A percentile compares a stretch with the other conserved stretches of the same genome.
Conservation (phyloP, 1,140 invertebrate species). For the Gonioctena quinquepunctata region DNA sequence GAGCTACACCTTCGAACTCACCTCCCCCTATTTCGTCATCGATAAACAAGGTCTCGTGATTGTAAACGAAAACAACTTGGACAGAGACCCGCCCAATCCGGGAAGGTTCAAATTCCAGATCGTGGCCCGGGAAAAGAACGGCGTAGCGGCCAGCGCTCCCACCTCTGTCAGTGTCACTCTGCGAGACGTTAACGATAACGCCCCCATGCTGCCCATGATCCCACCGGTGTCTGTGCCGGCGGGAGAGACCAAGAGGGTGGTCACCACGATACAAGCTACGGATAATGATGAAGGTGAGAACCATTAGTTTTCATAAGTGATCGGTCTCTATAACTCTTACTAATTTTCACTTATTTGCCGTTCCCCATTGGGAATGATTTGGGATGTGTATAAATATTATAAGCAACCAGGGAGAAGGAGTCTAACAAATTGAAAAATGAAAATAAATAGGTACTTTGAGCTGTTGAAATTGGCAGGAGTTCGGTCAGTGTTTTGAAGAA, state of each 20-base stretch:
- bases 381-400: no score
- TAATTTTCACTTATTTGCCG: no score
- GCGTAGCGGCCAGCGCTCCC: slow-evolving; percentile 78
- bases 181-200: slow-evolving; percentile 85
- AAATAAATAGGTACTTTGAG: no score
- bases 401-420: no score
- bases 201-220: slow-evolving; percentile 75
- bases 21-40: slow-evolving; percentile 81
- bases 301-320: no score
- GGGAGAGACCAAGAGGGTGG: slow-evolving; percentile 73
- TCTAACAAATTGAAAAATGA: no score
- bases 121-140: slow-evolving; percentile 78
- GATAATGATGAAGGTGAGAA: slow-evolving; percentile 77
- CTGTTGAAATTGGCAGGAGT: no score
- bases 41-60: slow-evolving; percentile 73
- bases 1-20: slow-evolving; percentile 80
- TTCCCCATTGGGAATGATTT: no score
- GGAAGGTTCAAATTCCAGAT: slow-evolving; percentile 81
- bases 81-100: slow-evolving; percentile 84
- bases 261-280: slow-evolving; percentile 78
- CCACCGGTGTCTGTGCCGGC: slow-evolving; percentile 79
- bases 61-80: slow-evolving; percentile 81
- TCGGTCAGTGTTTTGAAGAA: no score
- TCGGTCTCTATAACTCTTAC: no score
- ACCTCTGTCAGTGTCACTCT: slow-evolving; percentile 76